These are phyloP conservation scores for Cataglyphis livida DNA, from an alignment of 2,888 invertebrate species.

Conservation along the genomic window DNA sequence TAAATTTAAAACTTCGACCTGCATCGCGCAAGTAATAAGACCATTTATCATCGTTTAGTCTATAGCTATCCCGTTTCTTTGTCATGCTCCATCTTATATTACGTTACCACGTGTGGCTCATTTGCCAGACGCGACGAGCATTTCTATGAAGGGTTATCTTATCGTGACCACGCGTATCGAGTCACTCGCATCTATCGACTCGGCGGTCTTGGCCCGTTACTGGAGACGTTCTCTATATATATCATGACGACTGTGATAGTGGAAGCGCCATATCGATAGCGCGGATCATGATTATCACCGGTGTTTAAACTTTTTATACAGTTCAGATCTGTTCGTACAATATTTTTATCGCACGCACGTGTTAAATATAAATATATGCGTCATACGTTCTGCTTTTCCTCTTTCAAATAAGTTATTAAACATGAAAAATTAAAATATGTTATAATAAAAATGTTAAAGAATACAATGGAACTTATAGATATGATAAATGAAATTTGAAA, in stretches of 20 bases:
- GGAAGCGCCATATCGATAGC: conserved; percentile 36
- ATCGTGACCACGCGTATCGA: conserved; percentile 64
- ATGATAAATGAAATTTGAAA: conserved; percentile 2
- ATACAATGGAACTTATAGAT: not conserved
- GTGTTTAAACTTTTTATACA: not conserved
- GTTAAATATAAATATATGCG: not conserved
- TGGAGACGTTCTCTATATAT: conserved; percentile 52
- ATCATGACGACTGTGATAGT: conserved; percentile 30
- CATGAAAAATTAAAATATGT: not conserved
- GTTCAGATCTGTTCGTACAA: not conserved
- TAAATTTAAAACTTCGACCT: conserved; percentile 16
- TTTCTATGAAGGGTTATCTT: conserved; percentile 72
- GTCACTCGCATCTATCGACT: conserved; percentile 54
- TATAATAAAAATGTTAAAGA: not conserved
- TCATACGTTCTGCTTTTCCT: not conserved
- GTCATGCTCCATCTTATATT: conserved; percentile 57
- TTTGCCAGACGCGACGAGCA: conserved; percentile 70
- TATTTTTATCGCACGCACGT: conserved; percentile 18
- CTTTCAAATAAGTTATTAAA: not conserved
- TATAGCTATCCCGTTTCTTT: conserved; percentile 42
- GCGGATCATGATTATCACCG: conserved; percentile 11
- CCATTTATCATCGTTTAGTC: conserved; percentile 67
- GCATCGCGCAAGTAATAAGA: conserved; percentile 53
- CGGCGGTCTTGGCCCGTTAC: conserved; percentile 51
- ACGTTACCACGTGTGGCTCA: conserved; percentile 69